Evolutionary conservation across 1,140 invertebrate genomes (phyloP), one percentile per base, ranked within the genome.

Genomic region (Dendrolimus kikuchii): DNA sequence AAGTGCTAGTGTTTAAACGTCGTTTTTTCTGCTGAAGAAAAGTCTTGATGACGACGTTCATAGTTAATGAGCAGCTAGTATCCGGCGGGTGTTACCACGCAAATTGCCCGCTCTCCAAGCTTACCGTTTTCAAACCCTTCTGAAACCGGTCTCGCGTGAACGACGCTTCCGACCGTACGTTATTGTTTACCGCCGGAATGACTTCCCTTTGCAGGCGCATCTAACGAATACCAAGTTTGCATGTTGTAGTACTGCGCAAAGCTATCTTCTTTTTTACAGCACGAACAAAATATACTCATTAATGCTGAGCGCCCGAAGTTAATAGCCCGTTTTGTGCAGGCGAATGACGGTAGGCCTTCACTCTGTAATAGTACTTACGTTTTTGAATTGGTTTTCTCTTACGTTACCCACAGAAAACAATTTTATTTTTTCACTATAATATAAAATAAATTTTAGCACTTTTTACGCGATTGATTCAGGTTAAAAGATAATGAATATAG

Each of bases 1-100:
- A 73, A 79, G 75, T 77, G 74, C 78, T 68, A 74, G 79, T 81
- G 68, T 71, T n/a, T 79, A 74, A 81, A 71, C 64, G 67, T 59
- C 67, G 73, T 85, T 83, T 81, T 85, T 85, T 79, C 71, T 70
- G 53, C 70, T 74, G 69, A 80, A 80, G 78, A 80, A 73, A 72
- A 74, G 62, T 71, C 77, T 82, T 86, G 79, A 86, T 86, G 82
- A 82, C 76, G 64, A 60, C 73, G 77, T 86, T 83, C 80, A 86
- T 86, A 83, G 71, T 86, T 86, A 83, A 86, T 86, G 82, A 84
- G 79, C 71, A 76, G 68, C 73, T 65, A 76, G 79, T 81, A 82
- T 81, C 79, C 82, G 77, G 62, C 56, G 66, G 71, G 72, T 74
- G 77, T 71, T 74, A 69, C 71, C 56, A 54, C 59, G 66, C 66